A percentile compares a stretch with the other conserved stretches of the same genome.
These are phyloP conservation scores for Argya squamiceps DNA, from an alignment of 2,797 vertebrate genomes.

Conservation along the genomic window DNA sequence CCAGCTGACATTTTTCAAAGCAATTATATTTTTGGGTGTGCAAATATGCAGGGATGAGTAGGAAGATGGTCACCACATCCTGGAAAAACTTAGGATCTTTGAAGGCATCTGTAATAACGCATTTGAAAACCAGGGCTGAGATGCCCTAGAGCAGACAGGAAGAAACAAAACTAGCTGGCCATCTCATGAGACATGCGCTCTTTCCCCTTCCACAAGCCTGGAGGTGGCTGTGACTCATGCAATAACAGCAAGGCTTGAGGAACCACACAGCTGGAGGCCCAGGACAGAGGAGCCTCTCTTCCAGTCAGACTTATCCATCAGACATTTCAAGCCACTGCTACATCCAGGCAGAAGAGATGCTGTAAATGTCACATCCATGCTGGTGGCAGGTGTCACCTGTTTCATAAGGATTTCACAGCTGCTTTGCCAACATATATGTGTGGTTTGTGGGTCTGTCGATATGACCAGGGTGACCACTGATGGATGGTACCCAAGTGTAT, in stretches of 20 bases:
- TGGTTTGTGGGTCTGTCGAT: neutral
- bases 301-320: neutral
- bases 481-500: neutral
- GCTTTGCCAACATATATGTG: fast-evolving
- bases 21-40: neutral
- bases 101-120: neutral
- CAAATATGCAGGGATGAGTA: neutral
- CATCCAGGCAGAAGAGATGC: neutral
- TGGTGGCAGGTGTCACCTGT: neutral
- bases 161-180: neutral
- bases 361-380: neutral
- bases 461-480: neutral
- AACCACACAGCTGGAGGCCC: neutral
- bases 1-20: neutral
- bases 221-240: neutral
- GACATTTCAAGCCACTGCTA: neutral
- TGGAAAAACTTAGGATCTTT: neutral
- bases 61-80: neutral
- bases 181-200: neutral
- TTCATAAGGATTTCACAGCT: neutral
- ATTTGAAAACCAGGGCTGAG: neutral
- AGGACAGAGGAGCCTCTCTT: neutral
- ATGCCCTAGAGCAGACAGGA: conserved; percentile 16
- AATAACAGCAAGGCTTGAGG: neutral
- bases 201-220: neutral